Conservation (phyloP, 2,797 vertebrate genomes). For the Aphelocoma californica region DNA sequence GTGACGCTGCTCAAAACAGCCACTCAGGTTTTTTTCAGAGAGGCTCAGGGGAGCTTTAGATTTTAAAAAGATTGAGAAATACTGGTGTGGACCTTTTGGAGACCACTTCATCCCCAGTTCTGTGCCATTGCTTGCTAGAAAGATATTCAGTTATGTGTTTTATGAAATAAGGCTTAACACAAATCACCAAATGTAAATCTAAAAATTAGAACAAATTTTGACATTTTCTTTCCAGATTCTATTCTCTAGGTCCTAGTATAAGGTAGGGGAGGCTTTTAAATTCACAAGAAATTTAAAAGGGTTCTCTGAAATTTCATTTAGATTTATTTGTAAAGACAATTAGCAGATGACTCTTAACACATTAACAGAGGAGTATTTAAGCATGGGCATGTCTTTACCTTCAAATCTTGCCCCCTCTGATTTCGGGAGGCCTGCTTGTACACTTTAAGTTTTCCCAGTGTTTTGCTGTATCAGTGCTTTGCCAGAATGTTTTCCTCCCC, state of each 20-base stretch:
- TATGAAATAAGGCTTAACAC: constrained; percentile 44
- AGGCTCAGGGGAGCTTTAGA: not conserved
- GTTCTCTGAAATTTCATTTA: not conserved
- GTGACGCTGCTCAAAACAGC: not conserved
- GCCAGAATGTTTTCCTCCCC: not conserved
- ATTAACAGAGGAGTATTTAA: not conserved
- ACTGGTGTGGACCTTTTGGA: not conserved
- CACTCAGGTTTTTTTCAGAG: not conserved
- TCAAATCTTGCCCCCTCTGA: not conserved
- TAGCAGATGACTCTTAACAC: not conserved
- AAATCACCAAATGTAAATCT: constrained; percentile 47
- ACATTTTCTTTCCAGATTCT: not conserved
- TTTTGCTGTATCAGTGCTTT: not conserved
- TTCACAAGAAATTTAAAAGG: not conserved
- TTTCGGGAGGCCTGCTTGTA: not conserved
- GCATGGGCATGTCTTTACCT: not conserved
- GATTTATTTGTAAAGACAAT: not conserved
- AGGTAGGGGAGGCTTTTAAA: not conserved
- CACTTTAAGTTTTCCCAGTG: not conserved
- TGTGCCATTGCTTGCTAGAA: not conserved
- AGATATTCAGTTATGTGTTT: not conserved
- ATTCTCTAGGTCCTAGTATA: not conserved
- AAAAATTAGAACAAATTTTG: not conserved
- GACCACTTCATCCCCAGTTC: not conserved
- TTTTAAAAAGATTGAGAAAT: not conserved